Conservation (phyloP, 2,113 vertebrate species). For the Vidua macroura region DNA sequence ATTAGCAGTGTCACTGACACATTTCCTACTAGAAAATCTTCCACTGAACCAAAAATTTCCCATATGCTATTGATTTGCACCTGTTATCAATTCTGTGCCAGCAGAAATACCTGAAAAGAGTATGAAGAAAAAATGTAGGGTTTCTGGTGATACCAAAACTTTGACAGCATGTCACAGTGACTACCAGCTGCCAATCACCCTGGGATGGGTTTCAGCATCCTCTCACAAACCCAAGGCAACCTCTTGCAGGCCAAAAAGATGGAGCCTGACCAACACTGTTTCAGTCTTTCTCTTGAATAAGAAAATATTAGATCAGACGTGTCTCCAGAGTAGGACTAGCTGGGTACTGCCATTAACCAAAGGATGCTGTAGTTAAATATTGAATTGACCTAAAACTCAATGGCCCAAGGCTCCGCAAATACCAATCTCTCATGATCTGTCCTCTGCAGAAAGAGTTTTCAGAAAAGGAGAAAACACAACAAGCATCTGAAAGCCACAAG, state of each 20-base stretch:
- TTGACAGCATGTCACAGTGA: rapidly evolving
- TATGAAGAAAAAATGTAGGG: background rate
- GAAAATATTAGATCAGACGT: background rate
- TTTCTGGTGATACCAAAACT: background rate
- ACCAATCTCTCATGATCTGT: background rate
- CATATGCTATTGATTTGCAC: constrained; percentile 48
- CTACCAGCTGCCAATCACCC: background rate
- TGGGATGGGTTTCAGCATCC: background rate
- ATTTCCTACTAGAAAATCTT: constrained; percentile 22
- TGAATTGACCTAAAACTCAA: background rate
- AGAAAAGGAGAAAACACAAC: background rate
- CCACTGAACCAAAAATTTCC: constrained; percentile 14
- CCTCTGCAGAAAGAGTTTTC: background rate
- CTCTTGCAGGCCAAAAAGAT: background rate
- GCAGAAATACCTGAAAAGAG: constrained; percentile 4
- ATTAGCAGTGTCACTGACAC: constrained; percentile 39
- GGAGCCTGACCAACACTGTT: background rate
- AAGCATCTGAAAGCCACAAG: background rate
- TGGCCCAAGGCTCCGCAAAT: background rate
- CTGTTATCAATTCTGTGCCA: constrained; percentile 43
- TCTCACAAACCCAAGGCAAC: background rate
- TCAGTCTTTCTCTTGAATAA: background rate
- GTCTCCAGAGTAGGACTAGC: background rate
- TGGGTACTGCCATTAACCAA: background rate
- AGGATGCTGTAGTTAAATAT: background rate